A percentile compares a stretch with the other conserved stretches of the same genome.
phyloP scores from a whole-genome alignment of 2,113 vertebrate species.

The Rhinopithecus roxellana region DNA sequence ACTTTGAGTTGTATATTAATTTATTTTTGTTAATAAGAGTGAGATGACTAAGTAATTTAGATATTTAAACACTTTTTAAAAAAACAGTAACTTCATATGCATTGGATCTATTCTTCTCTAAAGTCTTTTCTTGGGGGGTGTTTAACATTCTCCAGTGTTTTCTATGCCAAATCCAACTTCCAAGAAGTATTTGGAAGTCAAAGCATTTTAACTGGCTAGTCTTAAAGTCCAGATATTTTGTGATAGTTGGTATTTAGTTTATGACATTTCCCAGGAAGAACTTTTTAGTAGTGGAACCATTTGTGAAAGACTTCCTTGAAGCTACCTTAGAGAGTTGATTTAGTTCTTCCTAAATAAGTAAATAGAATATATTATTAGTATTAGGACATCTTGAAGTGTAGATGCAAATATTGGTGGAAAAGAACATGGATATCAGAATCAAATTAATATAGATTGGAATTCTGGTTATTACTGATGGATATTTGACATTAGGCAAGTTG shows the following conservation, averaged over 20 bases:
- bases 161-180: constrained; percentile 41
- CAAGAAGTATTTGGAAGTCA: constrained; percentile 15
- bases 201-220: constrained; percentile 27
- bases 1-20: constrained; percentile 18
- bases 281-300: neutral
- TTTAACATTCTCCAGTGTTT: constrained; percentile 19
- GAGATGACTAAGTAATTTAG: constrained; percentile 3
- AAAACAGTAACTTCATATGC: neutral
- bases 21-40: constrained; percentile 28
- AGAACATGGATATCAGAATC: neutral
- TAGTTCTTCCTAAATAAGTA: neutral
- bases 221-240: constrained; percentile 34
- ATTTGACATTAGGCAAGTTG: neutral
- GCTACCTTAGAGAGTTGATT: neutral
- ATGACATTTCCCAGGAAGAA: neutral
- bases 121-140: neutral
- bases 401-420: neutral
- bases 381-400: neutral
- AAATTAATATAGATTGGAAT: neutral
- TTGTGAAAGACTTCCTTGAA: neutral
- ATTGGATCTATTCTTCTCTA: neutral
- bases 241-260: constrained; percentile 14
- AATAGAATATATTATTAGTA: neutral
- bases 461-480: neutral
- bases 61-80: neutral